Evolutionary conservation across 2,797 vertebrate genomes (phyloP).

Genomic region (Gymnothorax reevesii): DNA sequence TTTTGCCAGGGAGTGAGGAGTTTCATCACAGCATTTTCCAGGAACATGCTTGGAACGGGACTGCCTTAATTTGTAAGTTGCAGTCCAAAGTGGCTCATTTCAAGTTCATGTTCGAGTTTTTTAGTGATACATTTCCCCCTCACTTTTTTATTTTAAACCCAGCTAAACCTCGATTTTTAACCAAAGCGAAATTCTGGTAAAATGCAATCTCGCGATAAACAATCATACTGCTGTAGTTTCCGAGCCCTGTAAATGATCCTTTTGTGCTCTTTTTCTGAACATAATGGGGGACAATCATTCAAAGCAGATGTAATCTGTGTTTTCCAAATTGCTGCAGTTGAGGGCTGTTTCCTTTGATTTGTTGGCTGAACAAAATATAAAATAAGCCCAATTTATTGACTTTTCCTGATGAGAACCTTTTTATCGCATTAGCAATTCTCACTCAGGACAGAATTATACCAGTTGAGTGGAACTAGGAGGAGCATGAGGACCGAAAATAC

Average conservation of each 20-base stretch:
- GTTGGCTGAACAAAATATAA: constrained; percentile 37
- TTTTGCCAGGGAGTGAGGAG: constrained; percentile 17
- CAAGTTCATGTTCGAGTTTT: background rate
- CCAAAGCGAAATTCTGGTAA: background rate
- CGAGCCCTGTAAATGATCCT: constrained; percentile 36
- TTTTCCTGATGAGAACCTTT: constrained; percentile 32
- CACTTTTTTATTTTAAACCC: background rate
- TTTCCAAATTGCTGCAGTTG: constrained; percentile 40
- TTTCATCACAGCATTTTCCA: constrained; percentile 11
- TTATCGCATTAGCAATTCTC: constrained; percentile 19
- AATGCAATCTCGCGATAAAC: constrained; percentile 30
- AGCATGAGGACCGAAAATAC: background rate
- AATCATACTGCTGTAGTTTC: constrained; percentile 45
- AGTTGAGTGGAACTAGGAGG: background rate
- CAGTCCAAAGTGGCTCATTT: constrained; percentile 36
- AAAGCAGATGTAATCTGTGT: constrained; percentile 56
- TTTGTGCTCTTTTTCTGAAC: constrained; percentile 32
- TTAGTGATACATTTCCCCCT: background rate
- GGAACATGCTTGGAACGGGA: background rate
- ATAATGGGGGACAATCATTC: constrained; percentile 49
- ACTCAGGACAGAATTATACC: constrained; percentile 18
- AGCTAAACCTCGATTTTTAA: background rate
- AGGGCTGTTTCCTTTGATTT: constrained; percentile 44
- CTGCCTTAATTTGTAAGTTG: constrained; percentile 36
- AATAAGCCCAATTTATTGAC: constrained; percentile 27